Conservation (phyloP, 2,113 vertebrate species). For the Empidonax traillii region DNA sequence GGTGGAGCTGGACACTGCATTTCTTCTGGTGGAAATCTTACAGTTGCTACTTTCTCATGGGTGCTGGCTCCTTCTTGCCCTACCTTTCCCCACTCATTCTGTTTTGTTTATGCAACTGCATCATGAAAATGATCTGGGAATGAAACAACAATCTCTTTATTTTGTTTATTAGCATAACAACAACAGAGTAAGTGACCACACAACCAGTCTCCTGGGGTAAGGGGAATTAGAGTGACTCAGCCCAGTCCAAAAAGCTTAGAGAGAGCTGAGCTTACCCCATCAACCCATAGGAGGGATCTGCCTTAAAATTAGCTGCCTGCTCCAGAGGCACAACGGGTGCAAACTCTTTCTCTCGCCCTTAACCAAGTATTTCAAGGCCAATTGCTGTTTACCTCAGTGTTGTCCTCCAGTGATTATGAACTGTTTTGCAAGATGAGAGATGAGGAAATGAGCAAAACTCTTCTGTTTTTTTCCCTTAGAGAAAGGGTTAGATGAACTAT, state of each 20-base stretch:
- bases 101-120: neutral
- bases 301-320: neutral
- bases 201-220: neutral
- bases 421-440: neutral
- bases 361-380: neutral
- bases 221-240: neutral
- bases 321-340: neutral
- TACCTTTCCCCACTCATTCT: neutral
- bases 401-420: neutral
- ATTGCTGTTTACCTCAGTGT: neutral
- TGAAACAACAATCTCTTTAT: neutral
- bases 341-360: neutral
- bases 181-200: neutral
- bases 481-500: neutral
- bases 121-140: neutral
- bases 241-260: neutral
- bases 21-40: neutral
- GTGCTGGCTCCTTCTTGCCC: neutral
- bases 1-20: neutral
- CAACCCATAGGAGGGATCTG: neutral
- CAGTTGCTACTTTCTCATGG: neutral
- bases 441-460: conserved; percentile 1
- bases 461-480: neutral
- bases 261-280: neutral
- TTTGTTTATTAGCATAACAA: neutral